These are phyloP conservation scores for Turritopsis dohrnii DNA, from an alignment of 30 jellyfish, hydroid and myxozoan species.

Conservation along the genomic window DNA sequence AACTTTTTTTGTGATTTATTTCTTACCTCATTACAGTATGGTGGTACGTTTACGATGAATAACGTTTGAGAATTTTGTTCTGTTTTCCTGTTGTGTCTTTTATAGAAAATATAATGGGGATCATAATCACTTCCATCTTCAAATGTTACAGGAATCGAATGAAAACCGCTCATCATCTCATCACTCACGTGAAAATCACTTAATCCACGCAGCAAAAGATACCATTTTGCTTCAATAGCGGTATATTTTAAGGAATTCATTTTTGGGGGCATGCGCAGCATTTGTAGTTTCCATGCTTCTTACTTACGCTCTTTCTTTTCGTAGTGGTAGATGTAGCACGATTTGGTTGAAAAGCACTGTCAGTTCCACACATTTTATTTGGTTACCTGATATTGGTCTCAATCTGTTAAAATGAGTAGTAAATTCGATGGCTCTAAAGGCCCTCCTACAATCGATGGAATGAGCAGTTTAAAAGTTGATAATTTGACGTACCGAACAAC, in stretches of 20 bases:
- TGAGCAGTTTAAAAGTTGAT: conserved; percentile 94
- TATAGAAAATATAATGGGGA: conserved; percentile 13
- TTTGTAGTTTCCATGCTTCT: background rate
- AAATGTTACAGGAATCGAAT: background rate
- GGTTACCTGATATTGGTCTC: too few relatives aligned
- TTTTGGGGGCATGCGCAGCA: background rate
- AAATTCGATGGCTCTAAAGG: conserved; percentile 92
- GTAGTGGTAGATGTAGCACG: background rate
- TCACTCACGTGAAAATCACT: background rate
- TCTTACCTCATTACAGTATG: conserved; percentile 29
- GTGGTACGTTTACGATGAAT: conserved; percentile 28
- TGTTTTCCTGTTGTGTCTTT: conserved; percentile 10
- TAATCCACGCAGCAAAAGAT: background rate
- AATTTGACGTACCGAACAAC: conserved; percentile 90
- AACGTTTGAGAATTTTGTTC: background rate
- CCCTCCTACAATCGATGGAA: conserved; percentile 92
- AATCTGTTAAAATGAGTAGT: conserved; percentile 27
- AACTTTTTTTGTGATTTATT: too few relatives aligned
- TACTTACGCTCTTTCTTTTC: too few relatives aligned
- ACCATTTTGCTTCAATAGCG: background rate
- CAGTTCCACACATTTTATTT: too few relatives aligned
- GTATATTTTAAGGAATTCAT: background rate
- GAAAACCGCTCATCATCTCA: conserved; percentile 12
- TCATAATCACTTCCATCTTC: background rate
- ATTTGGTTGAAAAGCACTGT: background rate